Percentiles rank a stretch among this genome's conserved stretches.
Evolutionary conservation across 2,113 vertebrate genomes (phyloP).

Genomic region (Ammospiza caudacuta): DNA sequence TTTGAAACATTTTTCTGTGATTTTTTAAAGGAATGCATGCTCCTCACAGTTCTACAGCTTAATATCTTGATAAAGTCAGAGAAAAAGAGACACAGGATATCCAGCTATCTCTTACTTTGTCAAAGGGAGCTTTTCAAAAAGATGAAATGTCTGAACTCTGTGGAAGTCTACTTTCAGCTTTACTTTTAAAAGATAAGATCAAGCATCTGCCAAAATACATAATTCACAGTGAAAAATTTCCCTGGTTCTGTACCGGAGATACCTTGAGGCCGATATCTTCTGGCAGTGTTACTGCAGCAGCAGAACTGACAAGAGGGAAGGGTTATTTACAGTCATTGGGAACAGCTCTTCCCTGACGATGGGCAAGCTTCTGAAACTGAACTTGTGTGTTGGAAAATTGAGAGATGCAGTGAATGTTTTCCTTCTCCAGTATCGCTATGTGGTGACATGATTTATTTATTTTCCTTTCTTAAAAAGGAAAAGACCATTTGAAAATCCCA

Average conservation of each 20-base stretch:
- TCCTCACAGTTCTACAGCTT: background rate
- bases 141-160: slow-evolving; percentile 17
- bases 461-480: background rate
- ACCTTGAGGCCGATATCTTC: slow-evolving; percentile 40
- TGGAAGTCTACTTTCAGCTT: slow-evolving; percentile 40
- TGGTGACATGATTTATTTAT: background rate
- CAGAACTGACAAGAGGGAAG: slow-evolving; percentile 25
- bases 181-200: slow-evolving; percentile 43
- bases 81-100: background rate
- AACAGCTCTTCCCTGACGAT: background rate
- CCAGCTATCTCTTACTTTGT: slow-evolving; percentile 2
- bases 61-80: background rate
- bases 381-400: background rate
- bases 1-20: background rate
- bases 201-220: slow-evolving; percentile 56
- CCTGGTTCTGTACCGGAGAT: background rate
- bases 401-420: background rate
- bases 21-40: background rate
- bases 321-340: slow-evolving; percentile 37
- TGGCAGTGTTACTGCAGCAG: background rate
- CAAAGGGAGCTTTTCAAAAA: slow-evolving; percentile 15
- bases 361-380: background rate
- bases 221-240: slow-evolving; percentile 58
- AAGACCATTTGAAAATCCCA: background rate
- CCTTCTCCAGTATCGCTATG: background rate